phyloP scores from a whole-genome alignment of 2,888 invertebrate species.

The Drosophila neonasuta region DNA sequence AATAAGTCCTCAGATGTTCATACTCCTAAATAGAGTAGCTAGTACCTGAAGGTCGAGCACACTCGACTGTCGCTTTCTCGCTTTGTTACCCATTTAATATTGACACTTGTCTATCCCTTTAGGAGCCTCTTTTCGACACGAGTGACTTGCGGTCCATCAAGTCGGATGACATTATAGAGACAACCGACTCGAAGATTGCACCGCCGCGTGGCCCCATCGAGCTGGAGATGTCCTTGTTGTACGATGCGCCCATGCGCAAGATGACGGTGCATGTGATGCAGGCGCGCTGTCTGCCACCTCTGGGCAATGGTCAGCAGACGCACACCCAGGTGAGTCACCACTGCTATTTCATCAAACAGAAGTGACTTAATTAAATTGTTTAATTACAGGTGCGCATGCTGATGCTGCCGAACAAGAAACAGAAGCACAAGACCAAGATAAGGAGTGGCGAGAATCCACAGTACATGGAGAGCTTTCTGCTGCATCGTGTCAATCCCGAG shows the following conservation, averaged over 20 bases:
- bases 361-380: neutral
- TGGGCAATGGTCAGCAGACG: constrained; percentile 86
- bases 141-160: constrained; percentile 81
- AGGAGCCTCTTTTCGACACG: constrained; percentile 83
- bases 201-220: constrained; percentile 87
- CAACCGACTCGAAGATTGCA: constrained; percentile 79
- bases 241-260: constrained; percentile 94
- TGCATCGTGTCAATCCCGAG: constrained; percentile 96
- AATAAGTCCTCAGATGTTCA: no score
- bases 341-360: neutral
- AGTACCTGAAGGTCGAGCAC: no score
- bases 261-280: constrained; percentile 96
- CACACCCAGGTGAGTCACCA: constrained; percentile 86
- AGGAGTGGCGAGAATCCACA: constrained; percentile 95
- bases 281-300: constrained; percentile 90
- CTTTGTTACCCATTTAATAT: neutral
- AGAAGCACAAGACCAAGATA: constrained; percentile 96
- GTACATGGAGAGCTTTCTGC: constrained; percentile 94
- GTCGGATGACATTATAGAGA: constrained; percentile 82
- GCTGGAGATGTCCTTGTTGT: constrained; percentile 91
- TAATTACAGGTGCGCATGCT: constrained; percentile 89
- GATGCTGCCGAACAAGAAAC: constrained; percentile 94
- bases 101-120: constrained; percentile 33
- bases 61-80: no score
- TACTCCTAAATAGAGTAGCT: no score